Conservation (phyloP, 2,797 vertebrate genomes). For the Crypturellus tataupa region DNA sequence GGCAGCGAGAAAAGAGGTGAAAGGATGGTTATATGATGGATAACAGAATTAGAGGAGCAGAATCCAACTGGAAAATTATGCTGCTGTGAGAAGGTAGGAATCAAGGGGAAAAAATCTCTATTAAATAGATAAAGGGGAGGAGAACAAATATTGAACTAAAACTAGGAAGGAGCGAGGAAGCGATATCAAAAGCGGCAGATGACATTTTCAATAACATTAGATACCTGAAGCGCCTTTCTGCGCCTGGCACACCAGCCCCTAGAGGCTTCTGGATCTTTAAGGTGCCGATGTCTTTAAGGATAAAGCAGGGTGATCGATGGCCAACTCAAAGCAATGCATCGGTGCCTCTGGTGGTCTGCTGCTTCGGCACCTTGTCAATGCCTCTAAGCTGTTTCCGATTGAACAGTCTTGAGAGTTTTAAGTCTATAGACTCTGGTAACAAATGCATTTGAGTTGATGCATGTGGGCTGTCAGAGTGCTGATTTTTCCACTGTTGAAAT, state of each 20-base stretch:
- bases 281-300: background rate
- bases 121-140: background rate
- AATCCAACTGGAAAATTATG: background rate
- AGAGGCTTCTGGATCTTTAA: background rate
- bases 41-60: background rate
- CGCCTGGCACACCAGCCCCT: background rate
- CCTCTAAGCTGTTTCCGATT: background rate
- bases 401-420: background rate
- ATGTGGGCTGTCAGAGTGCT: background rate
- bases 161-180: background rate
- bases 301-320: background rate
- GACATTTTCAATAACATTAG: background rate
- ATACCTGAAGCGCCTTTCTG: background rate
- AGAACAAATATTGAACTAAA: rapidly evolving
- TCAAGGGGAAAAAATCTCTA: background rate
- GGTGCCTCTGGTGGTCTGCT: background rate
- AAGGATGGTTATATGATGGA: background rate
- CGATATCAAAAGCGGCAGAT: background rate
- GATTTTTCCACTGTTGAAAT: background rate
- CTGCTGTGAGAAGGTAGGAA: background rate
- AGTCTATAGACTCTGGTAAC: background rate
- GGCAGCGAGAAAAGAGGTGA: background rate
- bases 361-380: background rate
- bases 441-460: background rate
- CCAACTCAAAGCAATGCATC: background rate